Evolutionary conservation across 1,140 invertebrate genomes (phyloP).

Genomic region (Papilio helenus): DNA sequence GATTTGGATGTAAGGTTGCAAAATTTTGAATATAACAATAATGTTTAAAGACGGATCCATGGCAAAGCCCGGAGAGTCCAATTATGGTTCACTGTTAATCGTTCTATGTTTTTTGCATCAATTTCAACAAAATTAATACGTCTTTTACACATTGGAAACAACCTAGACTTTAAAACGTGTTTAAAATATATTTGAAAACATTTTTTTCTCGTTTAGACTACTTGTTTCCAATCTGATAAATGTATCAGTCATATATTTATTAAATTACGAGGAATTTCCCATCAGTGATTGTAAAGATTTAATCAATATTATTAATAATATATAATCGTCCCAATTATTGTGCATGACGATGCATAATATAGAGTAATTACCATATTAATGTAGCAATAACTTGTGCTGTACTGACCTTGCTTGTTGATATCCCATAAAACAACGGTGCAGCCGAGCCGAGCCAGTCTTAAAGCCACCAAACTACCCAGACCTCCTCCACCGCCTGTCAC

Average conservation of each 20-base stretch:
- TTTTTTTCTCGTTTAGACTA: background rate
- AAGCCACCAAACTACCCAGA: conserved; percentile 92
- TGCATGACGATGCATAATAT: background rate
- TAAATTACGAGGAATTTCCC: background rate
- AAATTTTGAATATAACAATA: background rate
- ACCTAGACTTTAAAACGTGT: too few species aligned
- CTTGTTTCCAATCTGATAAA: background rate
- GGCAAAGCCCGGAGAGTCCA: background rate
- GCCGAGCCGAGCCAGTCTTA: conserved; percentile 90
- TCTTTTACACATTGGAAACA: too few species aligned
- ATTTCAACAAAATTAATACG: background rate
- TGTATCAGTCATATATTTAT: background rate
- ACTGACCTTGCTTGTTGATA: conserved; percentile 91
- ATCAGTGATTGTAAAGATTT: conserved; percentile 3
- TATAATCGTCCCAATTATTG: background rate
- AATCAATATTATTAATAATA: conserved; percentile 2
- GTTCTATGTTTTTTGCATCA: background rate
- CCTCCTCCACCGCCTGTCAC: conserved; percentile 96
- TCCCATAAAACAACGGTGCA: conserved; percentile 95
- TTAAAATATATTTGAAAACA: background rate
- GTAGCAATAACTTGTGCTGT: conserved; percentile 2
- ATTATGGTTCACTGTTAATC: background rate
- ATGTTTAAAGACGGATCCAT: background rate
- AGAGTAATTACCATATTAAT: conserved; percentile 10
- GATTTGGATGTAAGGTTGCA: background rate